Conservation (phyloP, 2,888 invertebrate species). For the Baccha elongata region DNA sequence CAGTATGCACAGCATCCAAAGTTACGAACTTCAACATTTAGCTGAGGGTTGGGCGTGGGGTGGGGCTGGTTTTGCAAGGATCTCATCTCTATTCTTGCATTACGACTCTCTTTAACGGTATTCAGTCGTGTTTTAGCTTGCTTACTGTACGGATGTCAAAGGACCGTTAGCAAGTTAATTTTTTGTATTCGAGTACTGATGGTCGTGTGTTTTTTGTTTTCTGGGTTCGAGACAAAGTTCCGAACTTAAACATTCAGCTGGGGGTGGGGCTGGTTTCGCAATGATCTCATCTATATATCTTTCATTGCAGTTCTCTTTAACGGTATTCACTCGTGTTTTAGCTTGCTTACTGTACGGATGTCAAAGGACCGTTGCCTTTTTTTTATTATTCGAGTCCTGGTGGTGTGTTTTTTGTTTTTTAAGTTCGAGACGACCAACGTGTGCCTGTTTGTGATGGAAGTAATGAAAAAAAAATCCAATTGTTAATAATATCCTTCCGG, state of each 20-base stretch:
- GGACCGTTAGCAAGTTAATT: not conserved
- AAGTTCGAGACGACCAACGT: not conserved
- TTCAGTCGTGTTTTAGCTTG: slow-evolving; percentile 48
- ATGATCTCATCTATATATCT: slow-evolving; percentile 26
- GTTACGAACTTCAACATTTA: slow-evolving; percentile 10
- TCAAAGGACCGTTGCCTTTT: slow-evolving; percentile 3
- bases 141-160: slow-evolving; percentile 50
- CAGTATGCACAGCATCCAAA: slow-evolving; percentile 30
- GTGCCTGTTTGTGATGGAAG: not conserved
- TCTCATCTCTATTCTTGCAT: slow-evolving; percentile 24
- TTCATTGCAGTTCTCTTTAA: slow-evolving; percentile 20
- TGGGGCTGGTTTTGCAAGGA: slow-evolving; percentile 14
- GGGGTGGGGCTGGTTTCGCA: slow-evolving; percentile 9
- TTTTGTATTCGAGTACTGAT: not conserved
- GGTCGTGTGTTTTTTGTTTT: not conserved
- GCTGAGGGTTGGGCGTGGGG: too few relatives aligned
- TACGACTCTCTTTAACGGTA: slow-evolving; percentile 14
- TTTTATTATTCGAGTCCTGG: not conserved
- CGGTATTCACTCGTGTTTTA: slow-evolving; percentile 45
- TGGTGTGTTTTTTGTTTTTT: not conserved
- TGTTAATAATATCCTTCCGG: not conserved
- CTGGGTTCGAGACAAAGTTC: too few relatives aligned
- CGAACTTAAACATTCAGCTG: not conserved
- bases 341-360: slow-evolving; percentile 50
- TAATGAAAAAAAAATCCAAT: slow-evolving; percentile 2